Conservation (phyloP, 1,140 invertebrate species). For the Zaprionus ghesquierei region DNA sequence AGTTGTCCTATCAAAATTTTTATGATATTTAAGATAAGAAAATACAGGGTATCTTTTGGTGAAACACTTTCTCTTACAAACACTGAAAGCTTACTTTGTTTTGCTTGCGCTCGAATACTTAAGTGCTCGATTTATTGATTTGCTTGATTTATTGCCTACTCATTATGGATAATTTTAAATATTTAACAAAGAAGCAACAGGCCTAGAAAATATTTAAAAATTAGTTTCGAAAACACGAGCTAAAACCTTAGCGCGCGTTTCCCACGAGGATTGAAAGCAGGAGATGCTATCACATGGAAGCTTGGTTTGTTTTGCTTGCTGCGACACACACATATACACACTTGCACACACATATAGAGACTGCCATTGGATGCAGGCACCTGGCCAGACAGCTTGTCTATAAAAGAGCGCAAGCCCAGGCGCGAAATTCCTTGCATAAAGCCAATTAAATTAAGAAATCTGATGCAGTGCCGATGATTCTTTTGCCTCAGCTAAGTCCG, state of each 20-base stretch:
- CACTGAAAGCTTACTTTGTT: not conserved
- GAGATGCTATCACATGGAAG: conserved; percentile 31
- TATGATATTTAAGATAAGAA: too few relatives aligned
- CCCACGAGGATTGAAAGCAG: conserved; percentile 14
- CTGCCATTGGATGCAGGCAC: conserved; percentile 20
- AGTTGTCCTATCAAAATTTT: too few relatives aligned
- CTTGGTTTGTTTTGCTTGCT: conserved; percentile 42
- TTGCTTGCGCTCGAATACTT: too few relatives aligned
- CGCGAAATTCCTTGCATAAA: conserved; percentile 73
- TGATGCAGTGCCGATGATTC: conserved; percentile 64
- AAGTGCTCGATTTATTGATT: too few relatives aligned
- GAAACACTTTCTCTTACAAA: not conserved
- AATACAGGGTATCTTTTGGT: too few relatives aligned
- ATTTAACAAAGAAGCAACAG: not conserved
- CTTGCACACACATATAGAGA: not conserved
- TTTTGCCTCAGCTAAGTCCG: not conserved
- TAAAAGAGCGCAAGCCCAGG: conserved; percentile 42
- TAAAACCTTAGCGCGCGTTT: conserved; percentile 12
- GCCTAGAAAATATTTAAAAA: conserved; percentile 14
- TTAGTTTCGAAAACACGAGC: conserved; percentile 32
- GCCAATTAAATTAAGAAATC: conserved; percentile 81
- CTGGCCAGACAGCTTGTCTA: conserved; percentile 75
- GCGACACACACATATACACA: not conserved
- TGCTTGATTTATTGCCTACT: not conserved
- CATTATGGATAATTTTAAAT: conserved; percentile 31